These are phyloP conservation scores for Cyprinodon brontotheroides DNA, from an alignment of 2,113 vertebrate genomes.

Conservation along the genomic window DNA sequence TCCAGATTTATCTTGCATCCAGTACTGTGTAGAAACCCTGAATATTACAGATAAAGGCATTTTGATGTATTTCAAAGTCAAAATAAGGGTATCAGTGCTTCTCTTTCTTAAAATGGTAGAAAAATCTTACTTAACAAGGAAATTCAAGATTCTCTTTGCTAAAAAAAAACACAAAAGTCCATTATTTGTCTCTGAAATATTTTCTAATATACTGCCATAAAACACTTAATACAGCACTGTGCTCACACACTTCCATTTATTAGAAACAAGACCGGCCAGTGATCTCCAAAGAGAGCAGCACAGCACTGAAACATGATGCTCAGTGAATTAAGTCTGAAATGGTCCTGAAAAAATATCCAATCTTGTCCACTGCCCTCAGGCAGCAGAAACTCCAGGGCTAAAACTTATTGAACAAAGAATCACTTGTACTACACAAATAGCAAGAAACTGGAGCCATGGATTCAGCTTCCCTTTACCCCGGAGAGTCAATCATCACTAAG, in stretches of 20 bases:
- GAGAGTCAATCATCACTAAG: conserved; percentile 78
- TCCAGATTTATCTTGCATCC: too few relatives aligned
- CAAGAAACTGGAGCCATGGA: conserved; percentile 74
- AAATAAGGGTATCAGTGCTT: too few relatives aligned
- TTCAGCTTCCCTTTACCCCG: conserved; percentile 69
- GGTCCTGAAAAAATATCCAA: conserved; percentile 69
- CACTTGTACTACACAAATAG: conserved; percentile 75
- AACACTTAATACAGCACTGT: conserved; percentile 11
- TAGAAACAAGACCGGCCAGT: conserved; percentile 35
- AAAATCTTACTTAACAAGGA: background rate
- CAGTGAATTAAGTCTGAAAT: conserved; percentile 73
- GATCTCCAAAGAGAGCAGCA: conserved; percentile 39
- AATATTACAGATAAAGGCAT: too few relatives aligned
- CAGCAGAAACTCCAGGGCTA: conserved; percentile 60
- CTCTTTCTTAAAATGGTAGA: background rate
- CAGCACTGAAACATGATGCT: conserved; percentile 53
- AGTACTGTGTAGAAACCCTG: too few relatives aligned
- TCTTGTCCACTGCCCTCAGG: conserved; percentile 63
- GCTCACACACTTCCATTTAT: conserved; percentile 35
- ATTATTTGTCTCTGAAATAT: background rate
- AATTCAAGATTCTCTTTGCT: background rate
- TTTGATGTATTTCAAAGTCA: background rate
- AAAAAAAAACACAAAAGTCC: background rate
- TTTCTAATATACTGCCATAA: conserved; percentile 43
- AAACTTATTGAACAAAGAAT: conserved; percentile 75